These are phyloP conservation scores for Drosophila mayri DNA, from an alignment of 1,140 invertebrate genomes.

Conservation along the genomic window DNA sequence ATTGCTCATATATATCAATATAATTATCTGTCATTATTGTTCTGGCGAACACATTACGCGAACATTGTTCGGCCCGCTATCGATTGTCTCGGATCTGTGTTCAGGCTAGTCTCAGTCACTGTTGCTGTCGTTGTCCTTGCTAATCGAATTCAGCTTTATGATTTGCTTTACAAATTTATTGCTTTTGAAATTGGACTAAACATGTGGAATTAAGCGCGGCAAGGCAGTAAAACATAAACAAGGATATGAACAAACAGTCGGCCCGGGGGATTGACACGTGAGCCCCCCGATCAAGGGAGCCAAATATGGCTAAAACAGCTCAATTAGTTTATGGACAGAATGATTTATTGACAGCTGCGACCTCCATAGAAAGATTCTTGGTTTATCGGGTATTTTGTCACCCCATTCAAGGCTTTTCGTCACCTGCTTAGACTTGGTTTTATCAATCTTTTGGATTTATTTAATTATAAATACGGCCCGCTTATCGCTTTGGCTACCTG, in stretches of 20 bases:
- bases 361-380: constrained; percentile 16
- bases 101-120: background rate
- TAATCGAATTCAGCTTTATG: constrained; percentile 48
- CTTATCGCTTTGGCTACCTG: constrained; percentile 64
- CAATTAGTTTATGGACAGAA: constrained; percentile 50
- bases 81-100: constrained; percentile 51
- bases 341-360: constrained; percentile 59
- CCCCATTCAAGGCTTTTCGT: constrained; percentile 4
- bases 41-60: constrained; percentile 57
- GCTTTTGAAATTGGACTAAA: constrained; percentile 63
- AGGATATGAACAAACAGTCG: constrained; percentile 63
- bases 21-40: constrained; percentile 77
- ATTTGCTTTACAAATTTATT: constrained; percentile 76
- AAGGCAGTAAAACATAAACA: constrained; percentile 56
- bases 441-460: constrained; percentile 28
- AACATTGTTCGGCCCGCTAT: constrained; percentile 20
- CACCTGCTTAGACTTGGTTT: constrained; percentile 8
- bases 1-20: constrained; percentile 43
- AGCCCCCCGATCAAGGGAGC: constrained; percentile 25
- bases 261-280: constrained; percentile 61
- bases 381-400: constrained; percentile 19
- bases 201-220: constrained; percentile 30
- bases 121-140: constrained; percentile 62
- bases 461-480: constrained; percentile 47
- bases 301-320: constrained; percentile 54